Conservation (phyloP, 2,113 vertebrate genomes). For the Corythornis cristatus region DNA sequence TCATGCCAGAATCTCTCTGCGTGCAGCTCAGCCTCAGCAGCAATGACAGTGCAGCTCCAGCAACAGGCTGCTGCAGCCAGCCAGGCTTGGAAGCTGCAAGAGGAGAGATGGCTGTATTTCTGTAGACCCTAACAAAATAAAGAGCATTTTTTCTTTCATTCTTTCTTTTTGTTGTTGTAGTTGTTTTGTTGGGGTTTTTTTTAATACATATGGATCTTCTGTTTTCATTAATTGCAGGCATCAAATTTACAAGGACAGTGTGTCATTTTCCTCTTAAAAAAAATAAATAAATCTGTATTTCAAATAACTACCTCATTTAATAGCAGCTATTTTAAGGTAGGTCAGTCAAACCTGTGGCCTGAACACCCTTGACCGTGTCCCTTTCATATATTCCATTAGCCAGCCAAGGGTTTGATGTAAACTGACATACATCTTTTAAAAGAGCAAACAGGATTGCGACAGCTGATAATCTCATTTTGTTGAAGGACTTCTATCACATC, state of each 20-base stretch:
- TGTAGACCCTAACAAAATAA: not conserved
- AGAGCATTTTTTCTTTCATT: not conserved
- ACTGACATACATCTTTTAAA: not conserved
- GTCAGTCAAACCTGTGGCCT: not conserved
- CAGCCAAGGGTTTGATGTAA: slow-evolving; percentile 15
- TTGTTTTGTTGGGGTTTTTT: not conserved
- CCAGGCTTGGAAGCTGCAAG: not conserved
- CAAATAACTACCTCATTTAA: not conserved
- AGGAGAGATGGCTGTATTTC: not conserved
- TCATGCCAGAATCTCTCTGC: slow-evolving; percentile 23
- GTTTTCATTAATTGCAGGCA: not conserved
- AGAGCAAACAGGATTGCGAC: not conserved
- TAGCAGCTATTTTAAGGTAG: not conserved
- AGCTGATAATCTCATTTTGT: slow-evolving; percentile 36
- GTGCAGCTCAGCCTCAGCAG: not conserved
- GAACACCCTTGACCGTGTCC: not conserved
- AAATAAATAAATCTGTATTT: not conserved
- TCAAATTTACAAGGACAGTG: not conserved
- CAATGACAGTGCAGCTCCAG: slow-evolving; percentile 50
- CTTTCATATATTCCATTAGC: slow-evolving; percentile 23
- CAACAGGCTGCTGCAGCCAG: slow-evolving; percentile 21
- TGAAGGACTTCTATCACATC: not conserved
- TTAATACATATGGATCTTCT: not conserved
- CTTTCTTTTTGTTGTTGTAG: too few species aligned
- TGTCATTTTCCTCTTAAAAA: not conserved